A percentile compares a stretch with the other conserved stretches of the same genome.
Evolutionary conservation across 1,140 invertebrate genomes (phyloP).

Genomic region (Belonocnema kinseyi): DNA sequence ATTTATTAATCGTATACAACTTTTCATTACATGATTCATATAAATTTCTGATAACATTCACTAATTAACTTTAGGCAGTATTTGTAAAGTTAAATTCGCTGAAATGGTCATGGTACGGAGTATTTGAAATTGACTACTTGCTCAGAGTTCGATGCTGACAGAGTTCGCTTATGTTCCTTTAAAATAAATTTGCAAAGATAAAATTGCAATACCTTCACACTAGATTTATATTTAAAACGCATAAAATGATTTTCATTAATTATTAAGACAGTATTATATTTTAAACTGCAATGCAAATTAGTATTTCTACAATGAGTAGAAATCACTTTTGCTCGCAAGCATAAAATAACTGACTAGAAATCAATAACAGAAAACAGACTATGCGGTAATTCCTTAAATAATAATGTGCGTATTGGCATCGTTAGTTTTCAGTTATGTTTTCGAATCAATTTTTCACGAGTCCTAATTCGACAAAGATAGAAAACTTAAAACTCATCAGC

Average conservation of each 20-base stretch:
- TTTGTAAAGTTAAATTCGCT: constrained; percentile 35
- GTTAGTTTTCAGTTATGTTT: neutral
- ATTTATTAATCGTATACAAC: constrained; percentile 35
- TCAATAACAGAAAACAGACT: constrained; percentile 5
- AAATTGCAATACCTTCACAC: neutral
- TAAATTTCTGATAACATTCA: constrained; percentile 43
- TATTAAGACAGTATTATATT: no score
- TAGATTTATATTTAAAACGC: no score
- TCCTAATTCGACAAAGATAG: constrained; percentile 17
- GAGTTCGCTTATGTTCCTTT: neutral
- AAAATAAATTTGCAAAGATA: constrained; percentile 12
- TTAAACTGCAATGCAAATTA: no score
- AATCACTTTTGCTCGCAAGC: neutral
- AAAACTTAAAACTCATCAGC: neutral
- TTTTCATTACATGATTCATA: constrained; percentile 50
- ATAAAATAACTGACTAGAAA: constrained; percentile 30
- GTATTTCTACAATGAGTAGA: no score
- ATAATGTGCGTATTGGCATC: neutral
- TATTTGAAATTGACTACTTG: constrained; percentile 36
- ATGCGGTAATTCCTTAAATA: neutral
- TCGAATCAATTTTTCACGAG: neutral
- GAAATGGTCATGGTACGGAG: constrained; percentile 44
- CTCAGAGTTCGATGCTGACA: neutral
- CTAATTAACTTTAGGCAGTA: constrained; percentile 46
- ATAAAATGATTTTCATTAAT: no score